Evolutionary conservation across 1,140 invertebrate species (phyloP).

Genomic region (Stenopsyche tienmushanensis): DNA sequence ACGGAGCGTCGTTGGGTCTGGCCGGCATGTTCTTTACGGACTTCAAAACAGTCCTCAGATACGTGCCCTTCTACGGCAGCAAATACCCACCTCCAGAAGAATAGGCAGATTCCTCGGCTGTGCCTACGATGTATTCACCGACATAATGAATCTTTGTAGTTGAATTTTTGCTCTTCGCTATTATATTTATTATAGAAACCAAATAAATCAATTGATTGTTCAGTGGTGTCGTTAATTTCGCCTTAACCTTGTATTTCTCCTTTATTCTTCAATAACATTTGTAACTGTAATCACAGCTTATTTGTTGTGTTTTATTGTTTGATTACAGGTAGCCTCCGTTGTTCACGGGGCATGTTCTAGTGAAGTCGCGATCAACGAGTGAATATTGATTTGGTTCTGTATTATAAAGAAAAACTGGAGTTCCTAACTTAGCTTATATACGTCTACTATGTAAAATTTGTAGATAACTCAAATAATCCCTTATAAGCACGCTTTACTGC

Average conservation of each 20-base stretch:
- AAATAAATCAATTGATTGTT: constrained; percentile 6
- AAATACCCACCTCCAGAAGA: constrained; percentile 63
- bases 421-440: background rate
- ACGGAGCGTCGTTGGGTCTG: constrained; percentile 61
- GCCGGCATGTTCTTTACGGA: constrained; percentile 71
- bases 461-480: no score
- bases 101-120: constrained; percentile 2
- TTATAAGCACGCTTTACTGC: no score
- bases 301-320: no score
- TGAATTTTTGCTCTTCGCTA: background rate
- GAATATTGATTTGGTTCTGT: background rate
- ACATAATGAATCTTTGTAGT: background rate
- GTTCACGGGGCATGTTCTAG: no score
- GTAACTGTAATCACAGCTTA: no score
- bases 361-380: background rate
- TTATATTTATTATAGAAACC: constrained; percentile 2
- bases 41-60: constrained; percentile 70
- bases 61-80: constrained; percentile 71
- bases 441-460: background rate
- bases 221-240: background rate
- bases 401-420: no score
- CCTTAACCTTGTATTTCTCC: background rate
- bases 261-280: background rate
- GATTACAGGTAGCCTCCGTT: no score
- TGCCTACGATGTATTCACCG: no score